Percentiles rank a stretch among this genome's conserved stretches.
These are phyloP conservation scores for Lithophane semibrunnea DNA, from an alignment of 2,888 invertebrate genomes.

Conservation along the genomic window DNA sequence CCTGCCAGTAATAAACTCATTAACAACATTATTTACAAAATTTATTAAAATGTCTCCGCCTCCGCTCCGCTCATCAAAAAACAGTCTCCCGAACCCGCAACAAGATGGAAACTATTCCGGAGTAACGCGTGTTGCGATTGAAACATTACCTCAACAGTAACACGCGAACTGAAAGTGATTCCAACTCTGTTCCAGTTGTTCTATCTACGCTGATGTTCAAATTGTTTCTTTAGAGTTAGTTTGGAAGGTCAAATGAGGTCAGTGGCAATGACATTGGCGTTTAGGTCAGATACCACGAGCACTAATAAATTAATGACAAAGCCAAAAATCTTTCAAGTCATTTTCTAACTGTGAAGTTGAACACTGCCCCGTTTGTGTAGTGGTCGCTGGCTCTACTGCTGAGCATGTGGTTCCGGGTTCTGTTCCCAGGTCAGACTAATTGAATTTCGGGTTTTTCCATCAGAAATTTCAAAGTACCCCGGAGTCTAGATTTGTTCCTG, in stretches of 20 bases:
- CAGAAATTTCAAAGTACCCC: no score
- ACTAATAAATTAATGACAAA: background rate
- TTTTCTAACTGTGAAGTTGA: background rate
- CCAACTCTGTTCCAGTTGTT: background rate
- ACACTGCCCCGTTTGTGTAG: no score
- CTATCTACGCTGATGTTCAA: background rate
- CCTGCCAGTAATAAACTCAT: background rate
- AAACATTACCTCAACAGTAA: constrained; percentile 59
- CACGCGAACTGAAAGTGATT: constrained; percentile 35
- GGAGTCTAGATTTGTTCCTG: no score
- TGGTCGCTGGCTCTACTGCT: no score
- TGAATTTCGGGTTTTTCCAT: no score
- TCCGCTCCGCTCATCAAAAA: constrained; percentile 15
- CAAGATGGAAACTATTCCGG: constrained; percentile 54
- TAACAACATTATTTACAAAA: no score
- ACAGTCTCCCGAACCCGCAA: constrained; percentile 3
- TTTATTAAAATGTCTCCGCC: background rate
- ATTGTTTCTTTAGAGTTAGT: constrained; percentile 20
- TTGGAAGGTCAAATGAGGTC: constrained; percentile 10
- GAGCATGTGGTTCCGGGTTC: no score
- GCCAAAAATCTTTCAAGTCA: background rate
- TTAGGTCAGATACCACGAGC: background rate
- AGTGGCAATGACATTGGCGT: background rate
- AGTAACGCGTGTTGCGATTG: constrained; percentile 70
- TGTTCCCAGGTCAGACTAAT: no score